These are phyloP conservation scores for Linnaemya vulpina DNA, from an alignment of 2,888 invertebrate genomes.

Conservation along the genomic window DNA sequence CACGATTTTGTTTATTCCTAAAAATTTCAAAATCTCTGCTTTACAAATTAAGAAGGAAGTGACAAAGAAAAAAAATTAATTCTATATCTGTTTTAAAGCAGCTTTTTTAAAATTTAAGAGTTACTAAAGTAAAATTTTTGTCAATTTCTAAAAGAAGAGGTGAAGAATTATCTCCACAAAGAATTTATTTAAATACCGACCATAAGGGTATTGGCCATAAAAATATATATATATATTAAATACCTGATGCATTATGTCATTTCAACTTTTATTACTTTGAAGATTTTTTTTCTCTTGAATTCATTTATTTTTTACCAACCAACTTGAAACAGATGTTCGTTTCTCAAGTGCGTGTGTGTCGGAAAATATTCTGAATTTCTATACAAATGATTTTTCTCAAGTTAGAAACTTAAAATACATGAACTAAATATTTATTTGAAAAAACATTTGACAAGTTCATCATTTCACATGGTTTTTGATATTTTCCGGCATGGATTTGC, in stretches of 20 bases:
- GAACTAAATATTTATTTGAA: conserved; percentile 14
- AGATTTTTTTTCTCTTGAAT: background rate
- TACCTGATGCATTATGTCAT: conserved; percentile 22
- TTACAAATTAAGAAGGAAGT: no score
- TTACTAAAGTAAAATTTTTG: no score
- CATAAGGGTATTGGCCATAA: background rate
- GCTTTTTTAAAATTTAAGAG: no score
- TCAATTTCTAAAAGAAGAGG: no score
- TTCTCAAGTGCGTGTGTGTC: background rate
- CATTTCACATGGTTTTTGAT: background rate
- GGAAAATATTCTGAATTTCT: background rate
- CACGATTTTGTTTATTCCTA: no score
- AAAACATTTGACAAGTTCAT: conserved; percentile 19
- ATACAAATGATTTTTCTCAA: background rate
- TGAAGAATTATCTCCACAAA: no score
- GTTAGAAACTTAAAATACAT: background rate
- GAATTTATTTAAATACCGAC: no score
- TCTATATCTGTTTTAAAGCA: no score
- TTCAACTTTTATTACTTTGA: conserved; percentile 21
- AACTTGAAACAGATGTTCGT: conserved; percentile 24
- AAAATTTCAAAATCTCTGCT: no score
- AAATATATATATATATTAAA: no score
- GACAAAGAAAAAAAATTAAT: no score
- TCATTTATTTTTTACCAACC: background rate
- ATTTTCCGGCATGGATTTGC: background rate